Evolutionary conservation across 1,140 invertebrate species (phyloP).

Genomic region (Bombus balteatus): DNA sequence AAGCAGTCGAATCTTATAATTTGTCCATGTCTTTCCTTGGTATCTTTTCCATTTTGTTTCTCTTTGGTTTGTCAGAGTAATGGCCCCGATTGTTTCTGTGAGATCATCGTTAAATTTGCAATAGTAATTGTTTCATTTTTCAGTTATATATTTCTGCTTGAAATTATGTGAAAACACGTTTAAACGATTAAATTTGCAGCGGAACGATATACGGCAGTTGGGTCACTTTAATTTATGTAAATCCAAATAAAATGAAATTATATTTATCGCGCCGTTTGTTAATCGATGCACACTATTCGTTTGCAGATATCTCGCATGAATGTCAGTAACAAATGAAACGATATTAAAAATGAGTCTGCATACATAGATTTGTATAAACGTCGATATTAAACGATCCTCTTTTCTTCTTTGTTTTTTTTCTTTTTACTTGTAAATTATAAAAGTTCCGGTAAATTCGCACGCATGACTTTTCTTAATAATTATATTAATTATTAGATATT

Average conservation of each 20-base stretch:
- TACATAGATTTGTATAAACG: too few relatives aligned
- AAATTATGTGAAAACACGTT: neutral
- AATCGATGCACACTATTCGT: neutral
- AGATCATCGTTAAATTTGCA: neutral
- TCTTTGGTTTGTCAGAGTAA: too few relatives aligned
- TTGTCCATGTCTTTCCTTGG: too few relatives aligned
- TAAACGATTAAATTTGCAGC: neutral
- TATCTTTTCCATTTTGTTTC: too few relatives aligned
- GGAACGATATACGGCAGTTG: neutral
- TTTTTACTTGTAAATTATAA: too few relatives aligned
- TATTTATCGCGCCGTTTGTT: neutral
- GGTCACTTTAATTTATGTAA: neutral
- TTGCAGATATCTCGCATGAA: neutral
- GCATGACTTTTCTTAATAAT: neutral
- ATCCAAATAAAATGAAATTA: conserved; percentile 4
- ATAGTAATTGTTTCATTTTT: neutral
- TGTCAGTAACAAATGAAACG: neutral
- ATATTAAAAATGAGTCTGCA: neutral
- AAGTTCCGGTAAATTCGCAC: neutral
- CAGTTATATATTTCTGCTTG: neutral
- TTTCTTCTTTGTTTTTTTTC: too few relatives aligned
- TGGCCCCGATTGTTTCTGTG: accelerated
- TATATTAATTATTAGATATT: neutral
- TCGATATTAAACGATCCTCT: too few relatives aligned
- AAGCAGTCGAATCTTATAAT: too few relatives aligned